Evolutionary conservation across 2,797 vertebrate species (phyloP).

Genomic region (Myiotriccus ornatus): DNA sequence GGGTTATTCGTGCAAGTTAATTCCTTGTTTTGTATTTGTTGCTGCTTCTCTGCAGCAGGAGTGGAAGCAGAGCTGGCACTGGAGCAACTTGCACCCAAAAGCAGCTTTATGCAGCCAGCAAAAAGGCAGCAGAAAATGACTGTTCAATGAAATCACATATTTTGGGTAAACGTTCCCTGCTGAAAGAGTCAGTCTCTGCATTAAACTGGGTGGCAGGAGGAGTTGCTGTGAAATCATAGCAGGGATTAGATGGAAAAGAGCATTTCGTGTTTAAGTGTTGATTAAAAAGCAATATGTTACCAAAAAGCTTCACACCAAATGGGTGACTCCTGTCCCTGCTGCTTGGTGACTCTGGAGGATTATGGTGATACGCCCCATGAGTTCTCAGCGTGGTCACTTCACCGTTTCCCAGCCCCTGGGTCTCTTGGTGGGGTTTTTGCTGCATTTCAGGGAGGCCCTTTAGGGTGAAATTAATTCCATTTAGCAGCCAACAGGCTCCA

Average conservation of each 20-base stretch:
- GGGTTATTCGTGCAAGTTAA: background rate
- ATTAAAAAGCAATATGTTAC: constrained; percentile 28
- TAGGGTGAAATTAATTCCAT: constrained; percentile 36
- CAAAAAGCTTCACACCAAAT: background rate
- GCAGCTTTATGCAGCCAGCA: constrained; percentile 24
- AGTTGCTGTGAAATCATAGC: constrained; percentile 25
- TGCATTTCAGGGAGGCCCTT: background rate
- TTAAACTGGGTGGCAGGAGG: background rate
- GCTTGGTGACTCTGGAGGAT: background rate
- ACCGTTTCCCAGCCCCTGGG: background rate
- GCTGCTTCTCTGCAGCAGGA: constrained; percentile 2
- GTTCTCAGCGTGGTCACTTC: background rate
- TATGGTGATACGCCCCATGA: fast-evolving
- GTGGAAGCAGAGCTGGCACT: background rate
- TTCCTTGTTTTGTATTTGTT: background rate
- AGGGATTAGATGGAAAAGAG: background rate
- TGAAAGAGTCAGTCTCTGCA: background rate
- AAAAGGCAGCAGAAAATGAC: constrained; percentile 27
- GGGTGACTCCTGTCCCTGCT: background rate
- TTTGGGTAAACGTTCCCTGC: constrained; percentile 8
- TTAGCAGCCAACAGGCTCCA: constrained; percentile 43
- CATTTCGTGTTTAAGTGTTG: constrained; percentile 29
- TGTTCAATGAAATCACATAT: background rate
- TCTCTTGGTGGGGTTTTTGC: background rate
- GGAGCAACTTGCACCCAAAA: background rate